phyloP scores from a whole-genome alignment of 2,113 vertebrate species.

The Neolamprologus tretocephalus region DNA sequence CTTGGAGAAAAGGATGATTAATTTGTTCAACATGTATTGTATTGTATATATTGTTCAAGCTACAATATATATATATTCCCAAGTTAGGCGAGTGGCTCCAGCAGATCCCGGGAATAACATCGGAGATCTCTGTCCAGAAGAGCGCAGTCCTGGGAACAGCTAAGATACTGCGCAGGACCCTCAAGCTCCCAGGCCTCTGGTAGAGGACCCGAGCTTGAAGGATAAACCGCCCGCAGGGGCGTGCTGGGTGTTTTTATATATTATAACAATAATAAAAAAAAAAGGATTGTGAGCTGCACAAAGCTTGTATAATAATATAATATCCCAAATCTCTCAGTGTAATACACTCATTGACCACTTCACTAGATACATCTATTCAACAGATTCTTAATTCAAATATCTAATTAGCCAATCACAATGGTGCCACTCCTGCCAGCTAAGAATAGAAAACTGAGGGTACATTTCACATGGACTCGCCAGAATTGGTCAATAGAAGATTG shows the following conservation, averaged over 20 bases:
- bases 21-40: background rate
- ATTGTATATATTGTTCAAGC: background rate
- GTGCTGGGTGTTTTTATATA: too few relatives aligned
- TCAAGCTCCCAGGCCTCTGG: too few relatives aligned
- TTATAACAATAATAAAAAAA: fast-evolving
- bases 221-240: too few relatives aligned
- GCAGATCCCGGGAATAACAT: too few relatives aligned
- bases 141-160: too few relatives aligned
- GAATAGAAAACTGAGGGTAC: background rate
- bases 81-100: too few relatives aligned
- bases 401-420: background rate
- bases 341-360: background rate
- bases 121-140: too few relatives aligned
- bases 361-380: background rate
- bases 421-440: background rate
- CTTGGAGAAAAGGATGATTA: background rate
- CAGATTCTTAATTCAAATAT: background rate
- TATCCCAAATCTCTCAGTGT: background rate
- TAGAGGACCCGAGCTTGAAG: too few relatives aligned
- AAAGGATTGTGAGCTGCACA: background rate
- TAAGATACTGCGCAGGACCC: too few relatives aligned
- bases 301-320: background rate
- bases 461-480: background rate
- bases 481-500: background rate
- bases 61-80: background rate